Base-by-base conservation (phyloP, 2,797 vertebrate species). In the Euphonia xanthogaster region DNA sequence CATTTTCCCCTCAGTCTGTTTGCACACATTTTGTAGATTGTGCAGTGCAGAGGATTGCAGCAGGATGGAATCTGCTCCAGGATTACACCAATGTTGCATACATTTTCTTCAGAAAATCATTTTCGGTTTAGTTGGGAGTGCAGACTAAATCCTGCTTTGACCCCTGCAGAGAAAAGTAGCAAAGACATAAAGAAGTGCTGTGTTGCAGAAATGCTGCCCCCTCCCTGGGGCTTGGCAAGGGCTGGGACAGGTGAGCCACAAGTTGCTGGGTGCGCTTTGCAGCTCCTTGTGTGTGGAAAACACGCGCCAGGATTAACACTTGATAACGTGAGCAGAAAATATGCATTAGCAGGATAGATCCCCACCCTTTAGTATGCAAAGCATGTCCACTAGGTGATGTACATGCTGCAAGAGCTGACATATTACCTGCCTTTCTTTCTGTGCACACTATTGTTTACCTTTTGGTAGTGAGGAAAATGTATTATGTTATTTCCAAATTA, bases 331-430 rank as follows among this genome's bases (percentile, higher is more conserved):
- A 91, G 55, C 48, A 22, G 91, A 66, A 93, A 77, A 74, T 4
- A 12, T 33, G 53, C 42, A 14, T 58, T 1, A 31, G 54, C 81
- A 83, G 92, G 89, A 90, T 88, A 61, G 76, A 89, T 96, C 90
- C 86, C 76, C 81, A n/a, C 44, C 84, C 76, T 90, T 96, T 83
- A 96, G 82, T 94, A 94, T 96, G 95, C 93, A 96, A 94, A 96
- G 70, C 94, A 70, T 96, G 95, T 96, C 96, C 95, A 96, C 92
- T 96, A 96, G 95, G 95, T 97, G 94, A 97, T 97, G 96, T 96
- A 94, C 93, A 93, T 91, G 94, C 96, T 97, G 94, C 95, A 95
- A 96, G 85, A 95, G 95, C 93, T 95, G 94, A 93, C 96, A 87
- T 75, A 77, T 81, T 95, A 97, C 94, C 94, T 96, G 89, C 75